Evolutionary conservation across 2,888 invertebrate genomes (phyloP).

Genomic region (Sinohyriopsis cumingii): DNA sequence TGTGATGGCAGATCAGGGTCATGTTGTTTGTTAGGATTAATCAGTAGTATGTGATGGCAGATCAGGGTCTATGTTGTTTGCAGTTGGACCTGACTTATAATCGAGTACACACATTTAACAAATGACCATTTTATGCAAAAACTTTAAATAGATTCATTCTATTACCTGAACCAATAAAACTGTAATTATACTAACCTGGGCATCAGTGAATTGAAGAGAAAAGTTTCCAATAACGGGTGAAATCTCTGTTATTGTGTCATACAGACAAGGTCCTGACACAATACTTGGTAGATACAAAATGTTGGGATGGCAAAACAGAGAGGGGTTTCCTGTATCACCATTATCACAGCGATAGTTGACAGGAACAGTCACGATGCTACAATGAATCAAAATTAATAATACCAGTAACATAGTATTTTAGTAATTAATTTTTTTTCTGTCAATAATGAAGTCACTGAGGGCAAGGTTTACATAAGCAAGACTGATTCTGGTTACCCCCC

Average conservation of each 20-base stretch:
- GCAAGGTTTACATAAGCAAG: neutral
- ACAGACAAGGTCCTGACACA: conserved; percentile 74
- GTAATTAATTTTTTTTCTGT: neutral
- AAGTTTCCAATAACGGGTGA: conserved; percentile 74
- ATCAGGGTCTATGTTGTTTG: no score
- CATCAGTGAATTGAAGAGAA: conserved; percentile 76
- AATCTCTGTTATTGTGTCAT: conserved; percentile 73
- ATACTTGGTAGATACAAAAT: conserved; percentile 76
- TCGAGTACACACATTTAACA: no score
- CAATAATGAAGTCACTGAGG: neutral
- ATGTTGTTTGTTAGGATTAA: no score
- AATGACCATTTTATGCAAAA: no score
- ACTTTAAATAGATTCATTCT: no score
- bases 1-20: no score
- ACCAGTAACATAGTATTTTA: neutral
- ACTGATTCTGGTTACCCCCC: no score
- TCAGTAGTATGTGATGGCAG: no score
- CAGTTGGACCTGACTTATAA: no score
- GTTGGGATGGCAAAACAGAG: conserved; percentile 76
- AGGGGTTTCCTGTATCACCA: conserved; percentile 51
- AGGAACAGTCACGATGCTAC: conserved; percentile 75
- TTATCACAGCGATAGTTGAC: conserved; percentile 76
- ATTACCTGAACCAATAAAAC: no score
- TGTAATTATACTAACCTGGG: conserved; percentile 69
- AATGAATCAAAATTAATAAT: conserved; percentile 20